Evolutionary conservation across 2,888 invertebrate genomes (phyloP), one percentile per base, ranked within the genome.

Genomic region (Sinopyrophorus schimmeli): DNA sequence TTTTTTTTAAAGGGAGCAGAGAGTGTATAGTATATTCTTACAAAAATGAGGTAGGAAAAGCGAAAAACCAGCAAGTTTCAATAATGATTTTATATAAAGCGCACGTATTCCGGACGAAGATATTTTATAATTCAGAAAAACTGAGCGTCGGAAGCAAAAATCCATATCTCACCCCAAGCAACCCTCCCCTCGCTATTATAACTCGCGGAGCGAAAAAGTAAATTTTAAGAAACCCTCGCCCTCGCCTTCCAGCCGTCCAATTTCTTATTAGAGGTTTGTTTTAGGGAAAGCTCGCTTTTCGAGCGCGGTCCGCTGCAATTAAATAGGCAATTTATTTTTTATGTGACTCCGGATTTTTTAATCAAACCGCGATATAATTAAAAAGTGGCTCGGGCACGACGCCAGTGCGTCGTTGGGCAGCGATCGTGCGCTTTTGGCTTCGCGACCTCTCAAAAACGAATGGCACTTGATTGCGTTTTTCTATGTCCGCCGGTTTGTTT

Each of bases 151-250:
- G 70, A 69, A 72, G 71, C 69, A 73, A 73, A 71, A 73, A 73
- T 73, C 73, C 73, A 73, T 73, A 73, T 74, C 72, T 72, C 69
- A 69, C 69, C 67, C 66, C 60, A 54, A 59, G 61, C 59, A 55
- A 30, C 50, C 66, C 68, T 64, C 67, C 69, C 59, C 58, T 54
- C 59, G 71, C 72, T 70, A 72, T 73, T 73, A 73, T 73, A 73
- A 73, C 73, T 73, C 71, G 72, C 70, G 69, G 69, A 72, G 71
- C 71, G 73, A 72, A 72, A 73, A 73, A 74, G 73, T 73, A 73
- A 74, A 74, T 63, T 64, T 64, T 62, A 64, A 61, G 62, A 61
- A 59, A 60, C 60, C 60, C 61, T 60, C 71, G 67, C 65, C 67
- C 68, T 66, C 64, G 62, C 59, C 59, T 57, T 65, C 57, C 64